Conservation (phyloP, 2,797 vertebrate species). For the Chelidonichthys spinosus region DNA sequence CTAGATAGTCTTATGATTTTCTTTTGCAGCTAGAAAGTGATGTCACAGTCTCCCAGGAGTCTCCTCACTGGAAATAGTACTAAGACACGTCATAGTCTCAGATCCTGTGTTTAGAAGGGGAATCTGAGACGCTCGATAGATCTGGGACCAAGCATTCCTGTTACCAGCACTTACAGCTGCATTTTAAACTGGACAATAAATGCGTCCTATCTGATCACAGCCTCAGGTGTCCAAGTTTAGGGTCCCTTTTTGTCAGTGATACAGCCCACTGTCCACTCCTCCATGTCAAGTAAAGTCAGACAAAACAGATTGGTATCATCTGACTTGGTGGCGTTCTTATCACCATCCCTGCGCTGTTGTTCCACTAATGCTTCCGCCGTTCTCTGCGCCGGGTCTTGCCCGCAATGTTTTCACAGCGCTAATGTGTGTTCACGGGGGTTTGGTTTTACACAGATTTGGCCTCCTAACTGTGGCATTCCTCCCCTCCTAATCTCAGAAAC, state of each 20-base stretch:
- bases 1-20: neutral
- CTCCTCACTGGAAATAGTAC: conserved; percentile 14
- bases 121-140: conserved; percentile 29
- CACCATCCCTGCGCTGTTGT: conserved; percentile 55
- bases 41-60: conserved; percentile 19
- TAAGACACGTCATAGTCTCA: conserved; percentile 5
- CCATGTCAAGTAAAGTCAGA: conserved; percentile 62
- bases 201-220: conserved; percentile 49
- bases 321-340: conserved; percentile 66
- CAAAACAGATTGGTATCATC: conserved; percentile 68
- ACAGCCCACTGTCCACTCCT: conserved; percentile 51
- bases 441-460: conserved; percentile 69
- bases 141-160: neutral
- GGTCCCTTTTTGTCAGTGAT: conserved; percentile 53
- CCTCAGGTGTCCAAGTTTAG: conserved; percentile 51
- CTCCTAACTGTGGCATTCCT: conserved; percentile 53
- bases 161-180: conserved; percentile 10
- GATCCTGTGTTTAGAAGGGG: conserved; percentile 17
- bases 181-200: conserved; percentile 39
- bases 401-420: conserved; percentile 29
- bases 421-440: conserved; percentile 67
- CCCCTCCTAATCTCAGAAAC: conserved; percentile 73
- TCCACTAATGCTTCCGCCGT: conserved; percentile 55
- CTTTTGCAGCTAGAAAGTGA: conserved; percentile 5
- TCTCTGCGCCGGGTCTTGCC: conserved; percentile 11